A percentile compares a stretch with the other conserved stretches of the same genome.
Evolutionary conservation across 2,888 invertebrate species (phyloP).

Genomic region (Euzetes globulus): DNA sequence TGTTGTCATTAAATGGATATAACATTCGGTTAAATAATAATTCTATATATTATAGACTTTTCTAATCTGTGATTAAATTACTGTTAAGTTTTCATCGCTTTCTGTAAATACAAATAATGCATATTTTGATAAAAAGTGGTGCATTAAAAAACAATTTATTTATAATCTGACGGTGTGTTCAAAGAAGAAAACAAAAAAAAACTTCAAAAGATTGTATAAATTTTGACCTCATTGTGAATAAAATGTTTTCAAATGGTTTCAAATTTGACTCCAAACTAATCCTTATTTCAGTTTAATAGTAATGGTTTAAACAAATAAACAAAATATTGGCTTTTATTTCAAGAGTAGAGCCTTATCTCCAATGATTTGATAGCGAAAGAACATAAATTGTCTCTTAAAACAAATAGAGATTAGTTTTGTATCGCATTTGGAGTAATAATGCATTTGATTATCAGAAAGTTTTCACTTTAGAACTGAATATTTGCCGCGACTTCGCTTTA

Average conservation of each 20-base stretch:
- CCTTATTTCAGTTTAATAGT: neutral
- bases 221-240: neutral
- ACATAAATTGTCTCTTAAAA: neutral
- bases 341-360: neutral
- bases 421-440: too few species aligned
- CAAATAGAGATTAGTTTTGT: neutral
- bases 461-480: neutral
- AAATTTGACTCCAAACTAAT: neutral
- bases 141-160: constrained; percentile 8
- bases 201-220: neutral
- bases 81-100: constrained; percentile 3
- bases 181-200: neutral
- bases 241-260: neutral
- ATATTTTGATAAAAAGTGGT: constrained; percentile 7
- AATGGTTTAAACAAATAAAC: constrained; percentile 5
- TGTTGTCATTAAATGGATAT: neutral
- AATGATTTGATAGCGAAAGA: neutral
- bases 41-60: neutral
- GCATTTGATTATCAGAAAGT: neutral
- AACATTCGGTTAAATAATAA: neutral
- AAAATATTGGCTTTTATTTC: constrained; percentile 17
- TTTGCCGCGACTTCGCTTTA: neutral
- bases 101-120: constrained; percentile 6
- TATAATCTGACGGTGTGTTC: neutral
- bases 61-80: constrained; percentile 14